phyloP scores from a whole-genome alignment of 23 tunicate genomes.

The Ascidia mentula region DNA sequence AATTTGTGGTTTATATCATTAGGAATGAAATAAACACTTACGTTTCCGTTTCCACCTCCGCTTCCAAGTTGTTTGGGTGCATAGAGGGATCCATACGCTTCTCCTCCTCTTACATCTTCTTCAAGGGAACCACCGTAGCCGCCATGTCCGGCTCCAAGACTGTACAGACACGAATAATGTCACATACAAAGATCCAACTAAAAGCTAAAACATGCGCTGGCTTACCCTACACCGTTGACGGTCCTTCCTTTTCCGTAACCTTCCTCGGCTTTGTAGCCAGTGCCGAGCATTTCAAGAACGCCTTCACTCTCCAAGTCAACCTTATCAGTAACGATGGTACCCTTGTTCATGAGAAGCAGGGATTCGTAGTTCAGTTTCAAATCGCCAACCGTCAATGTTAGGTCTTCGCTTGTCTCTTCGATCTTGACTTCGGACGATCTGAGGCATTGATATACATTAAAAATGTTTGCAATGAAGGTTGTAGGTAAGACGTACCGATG shows the following conservation, averaged over 20 bases:
- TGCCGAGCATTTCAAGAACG: constrained; percentile 7
- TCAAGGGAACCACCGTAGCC: constrained; percentile 26
- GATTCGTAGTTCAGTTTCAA: constrained; percentile 26
- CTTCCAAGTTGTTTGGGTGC: constrained; percentile 25
- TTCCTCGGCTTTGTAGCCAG: constrained; percentile 14
- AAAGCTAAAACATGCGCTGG: background rate
- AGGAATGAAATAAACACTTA: background rate
- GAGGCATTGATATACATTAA: background rate
- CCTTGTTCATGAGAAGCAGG: constrained; percentile 14
- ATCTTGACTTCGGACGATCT: constrained; percentile 22
- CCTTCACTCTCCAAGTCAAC: constrained; percentile 32
- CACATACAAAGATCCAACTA: background rate
- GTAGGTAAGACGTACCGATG: constrained; percentile 5
- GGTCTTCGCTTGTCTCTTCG: background rate
- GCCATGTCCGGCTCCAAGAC: constrained; percentile 39
- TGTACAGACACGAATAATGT: background rate
- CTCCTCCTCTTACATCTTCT: constrained; percentile 24
- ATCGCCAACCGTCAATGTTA: constrained; percentile 9
- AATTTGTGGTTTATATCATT: background rate
- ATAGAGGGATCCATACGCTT: constrained; percentile 25
- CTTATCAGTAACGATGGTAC: background rate
- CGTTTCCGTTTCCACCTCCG: constrained; percentile 36
- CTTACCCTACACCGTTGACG: constrained; percentile 26
- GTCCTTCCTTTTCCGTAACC: constrained; percentile 18
- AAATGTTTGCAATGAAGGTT: background rate